These are phyloP conservation scores for Baronia brevicornis DNA, from an alignment of 2,888 invertebrate species.

Conservation along the genomic window DNA sequence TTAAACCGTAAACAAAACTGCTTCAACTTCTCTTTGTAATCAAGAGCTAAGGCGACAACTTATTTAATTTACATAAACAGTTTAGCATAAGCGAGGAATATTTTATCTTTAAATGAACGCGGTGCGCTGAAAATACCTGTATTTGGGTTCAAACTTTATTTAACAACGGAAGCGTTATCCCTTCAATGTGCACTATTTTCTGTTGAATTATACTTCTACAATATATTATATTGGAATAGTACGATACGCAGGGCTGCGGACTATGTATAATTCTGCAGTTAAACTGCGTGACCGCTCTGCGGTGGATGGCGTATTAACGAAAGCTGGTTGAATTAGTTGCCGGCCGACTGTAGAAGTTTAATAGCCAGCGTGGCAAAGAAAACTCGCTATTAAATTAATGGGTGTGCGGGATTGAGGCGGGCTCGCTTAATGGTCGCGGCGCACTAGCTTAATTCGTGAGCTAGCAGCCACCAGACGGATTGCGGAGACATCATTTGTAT, in stretches of 20 bases:
- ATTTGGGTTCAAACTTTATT: conserved; percentile 20
- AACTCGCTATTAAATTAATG: conserved; percentile 60
- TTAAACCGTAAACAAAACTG: conserved; percentile 57
- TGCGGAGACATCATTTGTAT: conserved; percentile 48
- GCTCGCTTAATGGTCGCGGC: conserved; percentile 26
- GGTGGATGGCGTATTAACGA: conserved; percentile 22
- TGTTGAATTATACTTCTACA: too few species aligned
- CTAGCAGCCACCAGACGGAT: conserved; percentile 31
- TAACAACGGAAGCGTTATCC: too few species aligned
- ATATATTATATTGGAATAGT: too few species aligned
- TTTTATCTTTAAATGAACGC: conserved; percentile 22
- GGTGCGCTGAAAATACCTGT: conserved; percentile 19
- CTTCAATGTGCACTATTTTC: too few species aligned
- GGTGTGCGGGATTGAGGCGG: conserved; percentile 35
- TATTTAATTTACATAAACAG: conserved; percentile 64
- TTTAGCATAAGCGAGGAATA: conserved; percentile 41
- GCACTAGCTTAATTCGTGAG: conserved; percentile 23
- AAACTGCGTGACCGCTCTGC: too few species aligned
- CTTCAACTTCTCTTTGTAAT: conserved; percentile 59
- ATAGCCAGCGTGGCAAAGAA: conserved; percentile 48
- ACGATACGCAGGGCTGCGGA: too few species aligned
- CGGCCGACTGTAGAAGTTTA: conserved; percentile 39
- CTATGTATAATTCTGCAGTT: too few species aligned
- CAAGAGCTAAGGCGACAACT: conserved; percentile 58
- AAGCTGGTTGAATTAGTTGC: conserved; percentile 42